Percentiles rank a stretch among this genome's conserved stretches.
phyloP scores from a whole-genome alignment of 2,113 vertebrate genomes.

The Equus przewalskii region DNA sequence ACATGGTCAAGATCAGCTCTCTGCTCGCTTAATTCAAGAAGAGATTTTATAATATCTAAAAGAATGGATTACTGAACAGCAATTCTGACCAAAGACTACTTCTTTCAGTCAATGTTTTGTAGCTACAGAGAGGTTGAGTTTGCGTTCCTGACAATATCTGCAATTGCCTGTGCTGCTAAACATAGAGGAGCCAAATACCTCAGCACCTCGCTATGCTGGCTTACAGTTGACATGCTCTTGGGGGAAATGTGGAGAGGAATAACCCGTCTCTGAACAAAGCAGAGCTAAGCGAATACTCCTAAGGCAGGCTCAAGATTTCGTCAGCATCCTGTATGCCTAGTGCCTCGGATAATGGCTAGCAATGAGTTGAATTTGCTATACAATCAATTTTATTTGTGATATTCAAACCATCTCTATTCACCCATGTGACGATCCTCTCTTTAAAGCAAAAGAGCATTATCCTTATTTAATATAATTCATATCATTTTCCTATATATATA shows the following conservation, averaged over 20 bases:
- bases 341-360: neutral
- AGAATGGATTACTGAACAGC: neutral
- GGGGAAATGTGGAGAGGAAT: neutral
- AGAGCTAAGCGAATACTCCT: neutral
- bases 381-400: neutral
- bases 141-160: neutral
- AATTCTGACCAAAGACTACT: neutral
- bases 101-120: neutral
- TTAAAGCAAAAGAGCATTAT: neutral
- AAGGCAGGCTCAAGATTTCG: neutral
- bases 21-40: constrained; percentile 58
- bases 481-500: neutral
- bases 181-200: neutral
- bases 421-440: neutral
- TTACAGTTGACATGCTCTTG: neutral
- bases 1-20: neutral
- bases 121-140: neutral
- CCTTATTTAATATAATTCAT: neutral
- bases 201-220: neutral
- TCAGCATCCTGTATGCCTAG: neutral
- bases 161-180: neutral
- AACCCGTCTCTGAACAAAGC: neutral
- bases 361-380: neutral
- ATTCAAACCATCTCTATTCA: neutral
- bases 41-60: constrained; percentile 55